A percentile compares a stretch with the other conserved stretches of the same genome.
Conservation (phyloP, 2,113 vertebrate genomes). For the Tenrec ecaudatus region DNA sequence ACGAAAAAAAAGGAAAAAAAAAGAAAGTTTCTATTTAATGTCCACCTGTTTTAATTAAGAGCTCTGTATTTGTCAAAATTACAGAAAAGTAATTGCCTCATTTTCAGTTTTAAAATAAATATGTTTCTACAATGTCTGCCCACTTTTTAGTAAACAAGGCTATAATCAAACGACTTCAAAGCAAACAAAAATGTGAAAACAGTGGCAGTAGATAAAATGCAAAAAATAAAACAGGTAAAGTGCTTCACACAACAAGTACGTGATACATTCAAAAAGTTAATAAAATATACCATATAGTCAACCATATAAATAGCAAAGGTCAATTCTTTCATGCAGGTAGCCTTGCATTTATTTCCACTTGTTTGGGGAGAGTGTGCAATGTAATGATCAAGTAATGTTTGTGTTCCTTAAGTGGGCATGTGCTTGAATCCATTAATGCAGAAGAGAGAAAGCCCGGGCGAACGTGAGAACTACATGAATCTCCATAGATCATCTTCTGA, state of each 20-base stretch:
- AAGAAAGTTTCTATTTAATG: too few relatives aligned
- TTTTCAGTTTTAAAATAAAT: neutral
- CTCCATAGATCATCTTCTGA: conserved; percentile 75
- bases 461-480: conserved; percentile 84
- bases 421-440: conserved; percentile 84
- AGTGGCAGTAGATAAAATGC: neutral
- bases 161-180: conserved; percentile 50
- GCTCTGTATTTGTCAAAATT: neutral
- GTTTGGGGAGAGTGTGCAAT: conserved; percentile 76
- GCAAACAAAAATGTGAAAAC: neutral
- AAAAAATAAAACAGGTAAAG: neutral
- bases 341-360: conserved; percentile 43
- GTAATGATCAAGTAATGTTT: conserved; percentile 72
- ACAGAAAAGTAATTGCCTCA: conserved; percentile 1
- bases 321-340: conserved; percentile 16
- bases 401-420: conserved; percentile 73
- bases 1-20: too few relatives aligned
- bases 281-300: conserved; percentile 12
- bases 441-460: conserved; percentile 80
- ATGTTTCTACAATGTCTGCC: neutral
- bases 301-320: neutral
- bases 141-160: neutral
- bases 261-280: conserved; percentile 15
- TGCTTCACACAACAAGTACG: conserved; percentile 36
- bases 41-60: conserved; percentile 44